phyloP scores from a whole-genome alignment of 2,113 vertebrate genomes.

The Oryzias melastigma region DNA sequence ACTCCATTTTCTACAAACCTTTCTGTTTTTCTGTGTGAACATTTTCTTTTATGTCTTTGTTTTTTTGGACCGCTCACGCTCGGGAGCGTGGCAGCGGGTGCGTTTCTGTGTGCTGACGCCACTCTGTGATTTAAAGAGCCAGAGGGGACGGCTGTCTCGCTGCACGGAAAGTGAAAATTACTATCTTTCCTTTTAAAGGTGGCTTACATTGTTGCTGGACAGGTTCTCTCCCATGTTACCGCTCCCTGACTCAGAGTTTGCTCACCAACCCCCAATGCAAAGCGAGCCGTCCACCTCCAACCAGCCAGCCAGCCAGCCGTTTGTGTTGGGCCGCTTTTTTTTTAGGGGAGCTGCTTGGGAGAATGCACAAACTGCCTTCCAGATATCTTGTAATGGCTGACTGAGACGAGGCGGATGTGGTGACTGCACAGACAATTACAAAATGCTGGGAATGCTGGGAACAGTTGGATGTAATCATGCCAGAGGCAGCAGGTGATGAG shows the following conservation, averaged over 20 bases:
- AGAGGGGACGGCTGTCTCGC: conserved; percentile 26
- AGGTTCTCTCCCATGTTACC: conserved; percentile 50
- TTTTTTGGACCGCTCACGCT: conserved; percentile 10
- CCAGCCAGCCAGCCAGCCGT: background rate
- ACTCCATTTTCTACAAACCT: background rate
- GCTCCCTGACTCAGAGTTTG: conserved; percentile 51
- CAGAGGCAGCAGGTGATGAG: conserved; percentile 43
- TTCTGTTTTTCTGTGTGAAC: background rate
- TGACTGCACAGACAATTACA: conserved; percentile 59
- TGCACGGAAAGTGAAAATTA: conserved; percentile 65
- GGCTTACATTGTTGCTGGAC: conserved; percentile 42
- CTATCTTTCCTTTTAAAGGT: conserved; percentile 38
- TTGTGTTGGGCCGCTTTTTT: conserved; percentile 26
- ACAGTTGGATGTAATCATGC: conserved; percentile 32
- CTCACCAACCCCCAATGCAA: conserved; percentile 26
- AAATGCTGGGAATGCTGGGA: conserved; percentile 52
- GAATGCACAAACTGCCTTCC: conserved; percentile 48
- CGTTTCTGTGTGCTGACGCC: conserved; percentile 22
- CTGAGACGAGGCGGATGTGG: conserved; percentile 33
- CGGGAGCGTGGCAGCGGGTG: background rate
- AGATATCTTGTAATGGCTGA: conserved; percentile 53
- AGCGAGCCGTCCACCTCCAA: conserved; percentile 22
- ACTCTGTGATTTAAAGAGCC: conserved; percentile 49
- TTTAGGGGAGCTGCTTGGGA: conserved; percentile 11
- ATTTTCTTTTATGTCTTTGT: background rate